These are phyloP conservation scores for Opisthograptis luteolata DNA, from an alignment of 2,888 invertebrate species.

Conservation along the genomic window DNA sequence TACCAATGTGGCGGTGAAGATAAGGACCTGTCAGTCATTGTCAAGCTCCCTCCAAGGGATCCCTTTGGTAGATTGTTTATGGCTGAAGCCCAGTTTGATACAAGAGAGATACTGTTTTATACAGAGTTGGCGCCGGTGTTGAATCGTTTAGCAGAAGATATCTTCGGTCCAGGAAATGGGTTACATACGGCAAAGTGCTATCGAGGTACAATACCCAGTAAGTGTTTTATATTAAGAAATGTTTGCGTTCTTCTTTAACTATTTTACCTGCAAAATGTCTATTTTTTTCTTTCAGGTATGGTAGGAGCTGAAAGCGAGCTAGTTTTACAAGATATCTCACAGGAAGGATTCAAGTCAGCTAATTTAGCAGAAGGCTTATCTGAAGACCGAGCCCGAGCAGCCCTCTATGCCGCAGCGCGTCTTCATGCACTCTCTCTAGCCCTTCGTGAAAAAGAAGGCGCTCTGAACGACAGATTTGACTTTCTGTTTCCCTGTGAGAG, in stretches of 20 bases:
- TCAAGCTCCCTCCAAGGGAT: constrained; percentile 91
- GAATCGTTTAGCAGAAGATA: constrained; percentile 87
- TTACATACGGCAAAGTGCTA: constrained; percentile 82
- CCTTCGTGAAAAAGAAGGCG: constrained; percentile 74
- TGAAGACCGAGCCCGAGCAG: constrained; percentile 86
- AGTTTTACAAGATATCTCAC: constrained; percentile 89
- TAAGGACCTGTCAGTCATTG: constrained; percentile 83
- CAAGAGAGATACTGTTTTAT: constrained; percentile 92
- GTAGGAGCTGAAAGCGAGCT: constrained; percentile 85
- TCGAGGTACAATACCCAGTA: constrained; percentile 69
- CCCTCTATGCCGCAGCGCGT: constrained; percentile 88
- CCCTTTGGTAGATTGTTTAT: constrained; percentile 92
- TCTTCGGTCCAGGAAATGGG: constrained; percentile 67
- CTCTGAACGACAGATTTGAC: constrained; percentile 75
- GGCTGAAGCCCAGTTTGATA: constrained; percentile 92
- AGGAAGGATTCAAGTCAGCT: constrained; percentile 86
- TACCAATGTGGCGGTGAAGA: constrained; percentile 78
- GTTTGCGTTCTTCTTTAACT: no score
- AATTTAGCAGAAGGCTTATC: constrained; percentile 89
- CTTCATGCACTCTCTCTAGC: constrained; percentile 89
- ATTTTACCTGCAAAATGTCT: neutral
- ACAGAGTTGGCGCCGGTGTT: constrained; percentile 90
- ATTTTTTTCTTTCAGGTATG: constrained; percentile 62
- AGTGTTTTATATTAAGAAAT: constrained; percentile 21
- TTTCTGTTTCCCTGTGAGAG: constrained; percentile 91